phyloP scores from a whole-genome alignment of 2,113 vertebrate species.

The Pteruthius melanotis region DNA sequence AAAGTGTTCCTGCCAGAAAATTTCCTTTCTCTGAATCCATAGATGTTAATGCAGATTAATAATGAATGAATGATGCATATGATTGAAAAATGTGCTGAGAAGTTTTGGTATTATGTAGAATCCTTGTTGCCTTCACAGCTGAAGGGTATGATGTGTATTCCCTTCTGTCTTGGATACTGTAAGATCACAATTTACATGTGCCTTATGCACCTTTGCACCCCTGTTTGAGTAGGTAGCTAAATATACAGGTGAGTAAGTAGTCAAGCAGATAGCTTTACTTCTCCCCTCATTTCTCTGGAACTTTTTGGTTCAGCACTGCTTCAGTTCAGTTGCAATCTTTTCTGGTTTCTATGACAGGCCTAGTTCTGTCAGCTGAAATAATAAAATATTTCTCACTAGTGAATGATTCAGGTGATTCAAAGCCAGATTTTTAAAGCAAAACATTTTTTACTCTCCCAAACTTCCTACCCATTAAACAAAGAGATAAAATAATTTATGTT shows the following conservation, averaged over 20 bases:
- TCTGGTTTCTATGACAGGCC: conserved; percentile 4
- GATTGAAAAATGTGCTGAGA: neutral
- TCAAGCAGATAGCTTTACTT: neutral
- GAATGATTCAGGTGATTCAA: neutral
- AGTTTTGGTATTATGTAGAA: neutral
- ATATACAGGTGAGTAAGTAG: neutral
- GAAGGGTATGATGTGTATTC: neutral
- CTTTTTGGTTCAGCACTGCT: neutral
- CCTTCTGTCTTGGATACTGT: neutral
- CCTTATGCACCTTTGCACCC: neutral
- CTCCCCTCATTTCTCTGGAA: neutral
- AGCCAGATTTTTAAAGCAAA: neutral
- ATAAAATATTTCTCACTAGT: conserved; percentile 10
- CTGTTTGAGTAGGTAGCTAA: neutral
- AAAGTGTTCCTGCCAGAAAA: neutral
- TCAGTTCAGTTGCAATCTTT: neutral
- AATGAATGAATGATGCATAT: neutral
- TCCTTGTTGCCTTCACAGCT: neutral
- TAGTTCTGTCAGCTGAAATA: conserved; percentile 36
- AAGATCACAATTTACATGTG: neutral
- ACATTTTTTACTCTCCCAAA: neutral
- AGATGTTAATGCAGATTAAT: neutral
- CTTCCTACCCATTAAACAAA: neutral
- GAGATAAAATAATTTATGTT: neutral
- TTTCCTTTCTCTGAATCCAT: neutral